Percentiles rank a stretch among this genome's conserved stretches.
Conservation (phyloP, 1,140 invertebrate species). For the Eurosta solidaginis region DNA sequence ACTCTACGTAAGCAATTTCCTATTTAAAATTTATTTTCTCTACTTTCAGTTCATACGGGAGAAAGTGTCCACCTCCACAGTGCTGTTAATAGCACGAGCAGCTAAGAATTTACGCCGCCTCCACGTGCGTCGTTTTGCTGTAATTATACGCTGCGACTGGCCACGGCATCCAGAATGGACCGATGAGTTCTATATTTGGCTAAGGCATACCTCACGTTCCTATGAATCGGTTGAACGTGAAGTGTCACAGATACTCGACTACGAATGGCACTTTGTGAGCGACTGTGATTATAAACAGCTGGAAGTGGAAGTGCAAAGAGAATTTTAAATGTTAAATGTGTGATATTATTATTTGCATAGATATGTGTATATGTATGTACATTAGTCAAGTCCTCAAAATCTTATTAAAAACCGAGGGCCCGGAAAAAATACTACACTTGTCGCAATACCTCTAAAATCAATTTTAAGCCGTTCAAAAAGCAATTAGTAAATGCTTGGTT, state of each 20-base stretch:
- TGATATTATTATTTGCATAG: too few species aligned
- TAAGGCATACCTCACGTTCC: conserved; percentile 65
- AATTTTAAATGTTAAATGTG: neutral
- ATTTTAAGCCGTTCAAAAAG: too few species aligned
- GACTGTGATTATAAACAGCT: conserved; percentile 71
- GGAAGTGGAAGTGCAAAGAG: conserved; percentile 29
- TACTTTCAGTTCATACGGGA: conserved; percentile 71
- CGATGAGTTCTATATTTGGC: conserved; percentile 70
- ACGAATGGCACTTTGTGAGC: conserved; percentile 73
- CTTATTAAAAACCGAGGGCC: too few species aligned
- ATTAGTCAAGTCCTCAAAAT: too few species aligned
- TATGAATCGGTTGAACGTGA: conserved; percentile 72
- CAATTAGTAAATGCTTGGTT: too few species aligned
- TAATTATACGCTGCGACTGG: conserved; percentile 75
- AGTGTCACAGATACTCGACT: conserved; percentile 71
- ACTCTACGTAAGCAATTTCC: neutral
- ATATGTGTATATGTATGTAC: neutral
- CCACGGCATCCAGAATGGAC: conserved; percentile 70
- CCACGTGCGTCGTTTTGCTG: conserved; percentile 73
- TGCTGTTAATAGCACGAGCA: conserved; percentile 73
- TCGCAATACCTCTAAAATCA: too few species aligned
- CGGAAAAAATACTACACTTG: too few species aligned
- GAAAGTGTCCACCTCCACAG: conserved; percentile 77
- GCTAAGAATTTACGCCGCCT: conserved; percentile 69
- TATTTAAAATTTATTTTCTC: neutral